Evolutionary conservation across 2,797 vertebrate species (phyloP), one percentile per base, ranked within the genome.

Genomic region (Liparis tanakae): DNA sequence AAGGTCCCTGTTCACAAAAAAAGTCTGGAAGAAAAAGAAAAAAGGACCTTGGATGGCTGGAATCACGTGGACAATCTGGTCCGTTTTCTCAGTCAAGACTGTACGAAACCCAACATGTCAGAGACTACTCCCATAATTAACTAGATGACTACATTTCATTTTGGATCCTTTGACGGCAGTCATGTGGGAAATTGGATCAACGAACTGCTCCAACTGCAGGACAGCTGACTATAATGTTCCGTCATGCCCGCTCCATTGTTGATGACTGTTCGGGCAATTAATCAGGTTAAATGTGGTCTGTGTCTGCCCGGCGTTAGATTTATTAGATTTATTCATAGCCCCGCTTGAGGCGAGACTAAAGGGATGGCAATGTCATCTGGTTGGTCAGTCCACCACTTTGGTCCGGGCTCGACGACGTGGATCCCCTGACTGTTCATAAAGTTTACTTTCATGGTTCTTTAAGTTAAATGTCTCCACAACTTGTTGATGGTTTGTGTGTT

Each of bases 201-300:
- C 9, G 65, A 33, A 25, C 13, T 36, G 54, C 30, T 46, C 30
- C 36, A 57, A 68, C 41, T 44, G 39, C 39, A 44, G 59, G 54
- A 68, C 54, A 68, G 46, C 62, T 14, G 17, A 34, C 53, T 9
- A 6, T 22, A 48, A 18, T 17, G 2, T 58, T 44, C 54, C 48
- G 54, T 56, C 25, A 56, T 14, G 17, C 65, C 53, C 17, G 44
- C n/a, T 67, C 53, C 17, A 44, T 56, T 56, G 65, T 67, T 20
- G 25, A 43, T 67, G 51, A 56, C 44, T 43, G 17, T 44, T 56
- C 12, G 6, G 25, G 53, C 17, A 44, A 44, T n/a, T 56, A 56
- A 43, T 41, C 20, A 66, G 50, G 36, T 41, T 25, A 17, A 44
- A 62, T 54, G 13, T 34, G 33, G 22, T 12, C n/a, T 15, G 62